These are phyloP conservation scores for Halichoerus grypus DNA, from an alignment of 2,113 vertebrate genomes.

Conservation along the genomic window DNA sequence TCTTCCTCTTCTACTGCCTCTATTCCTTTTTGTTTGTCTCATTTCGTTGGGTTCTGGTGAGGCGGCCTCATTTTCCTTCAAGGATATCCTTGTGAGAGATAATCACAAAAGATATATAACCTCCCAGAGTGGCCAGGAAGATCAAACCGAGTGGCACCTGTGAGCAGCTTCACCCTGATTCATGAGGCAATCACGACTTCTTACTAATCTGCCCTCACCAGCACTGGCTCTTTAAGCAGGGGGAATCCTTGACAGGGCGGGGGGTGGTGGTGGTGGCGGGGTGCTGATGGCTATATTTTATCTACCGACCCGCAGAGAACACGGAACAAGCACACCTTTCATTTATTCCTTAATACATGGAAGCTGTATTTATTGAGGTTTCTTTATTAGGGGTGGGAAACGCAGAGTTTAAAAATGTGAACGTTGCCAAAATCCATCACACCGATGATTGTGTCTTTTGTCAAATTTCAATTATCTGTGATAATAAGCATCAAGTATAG, in stretches of 20 bases:
- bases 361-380: slow-evolving; percentile 59
- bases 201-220: slow-evolving; percentile 44
- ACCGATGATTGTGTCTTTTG: slow-evolving; percentile 1
- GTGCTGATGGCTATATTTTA: slow-evolving; percentile 59
- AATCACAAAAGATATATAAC: slow-evolving; percentile 75
- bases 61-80: slow-evolving; percentile 73
- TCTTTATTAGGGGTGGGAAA: slow-evolving; percentile 28
- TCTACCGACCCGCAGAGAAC: slow-evolving; percentile 58
- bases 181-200: slow-evolving; percentile 77
- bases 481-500: slow-evolving; percentile 4
- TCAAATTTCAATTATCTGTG: slow-evolving; percentile 45
- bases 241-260: slow-evolving; percentile 48
- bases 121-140: slow-evolving; percentile 75
- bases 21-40: slow-evolving; percentile 35
- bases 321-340: slow-evolving; percentile 40
- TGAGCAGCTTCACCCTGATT: slow-evolving; percentile 73
- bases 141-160: slow-evolving; percentile 75
- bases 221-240: not conserved
- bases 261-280: not conserved
- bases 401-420: not conserved
- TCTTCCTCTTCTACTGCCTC: not conserved
- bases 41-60: slow-evolving; percentile 61
- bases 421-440: slow-evolving; percentile 1
- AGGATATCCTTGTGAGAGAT: slow-evolving; percentile 81
- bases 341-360: slow-evolving; percentile 52